phyloP scores from a whole-genome alignment of 2,797 vertebrate species.

The Remorina albescens region DNA sequence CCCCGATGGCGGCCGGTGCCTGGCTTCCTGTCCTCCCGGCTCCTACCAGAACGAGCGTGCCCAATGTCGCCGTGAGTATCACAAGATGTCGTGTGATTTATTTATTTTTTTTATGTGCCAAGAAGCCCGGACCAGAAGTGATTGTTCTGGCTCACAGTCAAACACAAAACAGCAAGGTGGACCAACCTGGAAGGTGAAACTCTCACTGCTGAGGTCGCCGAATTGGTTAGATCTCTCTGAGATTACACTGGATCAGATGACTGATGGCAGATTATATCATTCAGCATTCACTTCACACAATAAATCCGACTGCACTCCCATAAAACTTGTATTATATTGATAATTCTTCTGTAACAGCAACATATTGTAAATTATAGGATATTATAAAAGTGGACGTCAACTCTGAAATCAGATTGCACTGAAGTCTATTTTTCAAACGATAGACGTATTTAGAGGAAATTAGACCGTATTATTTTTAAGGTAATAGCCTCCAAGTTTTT shows the following conservation, averaged over 20 bases:
- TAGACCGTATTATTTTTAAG: too few species aligned
- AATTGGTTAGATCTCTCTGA: not conserved
- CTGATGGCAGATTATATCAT: not conserved
- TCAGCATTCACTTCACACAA: too few species aligned
- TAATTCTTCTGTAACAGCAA: not conserved
- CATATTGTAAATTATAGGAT: not conserved
- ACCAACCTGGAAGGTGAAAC: not conserved
- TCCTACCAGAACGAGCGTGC: slow-evolving; percentile 83
- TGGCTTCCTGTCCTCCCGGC: slow-evolving; percentile 85
- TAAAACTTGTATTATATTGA: too few species aligned
- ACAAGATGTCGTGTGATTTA: not conserved
- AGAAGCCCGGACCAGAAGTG: too few species aligned
- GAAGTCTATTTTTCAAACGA: too few species aligned
- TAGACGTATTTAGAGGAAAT: too few species aligned
- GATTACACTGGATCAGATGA: not conserved
- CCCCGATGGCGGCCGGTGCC: slow-evolving; percentile 80
- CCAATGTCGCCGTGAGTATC: slow-evolving; percentile 88
- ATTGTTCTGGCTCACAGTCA: slow-evolving; percentile 2
- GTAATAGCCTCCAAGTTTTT: not conserved
- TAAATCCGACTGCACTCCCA: not conserved
- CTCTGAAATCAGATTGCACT: too few species aligned
- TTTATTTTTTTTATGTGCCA: too few species aligned
- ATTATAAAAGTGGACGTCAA: too few species aligned
- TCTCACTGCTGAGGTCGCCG: not conserved
- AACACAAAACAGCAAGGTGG: not conserved